These are phyloP conservation scores for Stenodema calcarata DNA, from an alignment of 2,888 invertebrate genomes.

Conservation along the genomic window DNA sequence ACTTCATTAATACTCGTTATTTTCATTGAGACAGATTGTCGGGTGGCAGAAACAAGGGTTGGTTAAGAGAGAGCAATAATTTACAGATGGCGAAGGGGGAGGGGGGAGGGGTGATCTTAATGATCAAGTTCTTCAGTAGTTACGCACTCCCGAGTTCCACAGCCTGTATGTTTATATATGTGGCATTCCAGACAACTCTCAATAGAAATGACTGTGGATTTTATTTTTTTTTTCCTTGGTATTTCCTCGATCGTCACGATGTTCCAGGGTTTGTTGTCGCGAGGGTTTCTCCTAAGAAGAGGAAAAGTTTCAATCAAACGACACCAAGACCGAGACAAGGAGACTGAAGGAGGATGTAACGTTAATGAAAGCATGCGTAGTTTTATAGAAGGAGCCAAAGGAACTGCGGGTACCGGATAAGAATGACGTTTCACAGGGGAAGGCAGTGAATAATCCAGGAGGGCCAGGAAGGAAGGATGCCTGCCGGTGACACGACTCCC, in stretches of 20 bases:
- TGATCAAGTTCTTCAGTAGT: background rate
- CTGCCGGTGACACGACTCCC: constrained; percentile 44
- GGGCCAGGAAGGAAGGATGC: constrained; percentile 39
- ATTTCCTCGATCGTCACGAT: too few relatives aligned
- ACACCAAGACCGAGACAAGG: background rate
- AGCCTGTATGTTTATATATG: too few relatives aligned
- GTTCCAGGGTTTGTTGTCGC: too few relatives aligned
- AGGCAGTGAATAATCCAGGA: constrained; percentile 46
- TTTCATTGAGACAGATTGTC: background rate
- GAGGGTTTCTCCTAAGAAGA: background rate
- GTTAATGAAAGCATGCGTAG: constrained; percentile 40
- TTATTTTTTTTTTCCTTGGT: too few relatives aligned
- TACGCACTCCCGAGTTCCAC: background rate
- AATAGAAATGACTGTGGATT: too few relatives aligned
- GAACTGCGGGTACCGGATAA: constrained; percentile 22
- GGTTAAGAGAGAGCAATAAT: background rate
- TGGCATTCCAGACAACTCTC: too few relatives aligned
- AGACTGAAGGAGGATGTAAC: constrained; percentile 13
- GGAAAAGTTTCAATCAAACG: constrained; percentile 12
- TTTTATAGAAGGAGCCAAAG: constrained; percentile 22
- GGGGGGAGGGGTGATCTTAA: background rate
- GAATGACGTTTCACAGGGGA: constrained; percentile 47
- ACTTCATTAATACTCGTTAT: too few relatives aligned
- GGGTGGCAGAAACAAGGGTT: background rate
- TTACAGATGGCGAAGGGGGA: background rate